Percentiles rank a stretch among this genome's conserved stretches.
Evolutionary conservation across 2,113 vertebrate species (phyloP).

Genomic region (Micronycteris hirsuta): DNA sequence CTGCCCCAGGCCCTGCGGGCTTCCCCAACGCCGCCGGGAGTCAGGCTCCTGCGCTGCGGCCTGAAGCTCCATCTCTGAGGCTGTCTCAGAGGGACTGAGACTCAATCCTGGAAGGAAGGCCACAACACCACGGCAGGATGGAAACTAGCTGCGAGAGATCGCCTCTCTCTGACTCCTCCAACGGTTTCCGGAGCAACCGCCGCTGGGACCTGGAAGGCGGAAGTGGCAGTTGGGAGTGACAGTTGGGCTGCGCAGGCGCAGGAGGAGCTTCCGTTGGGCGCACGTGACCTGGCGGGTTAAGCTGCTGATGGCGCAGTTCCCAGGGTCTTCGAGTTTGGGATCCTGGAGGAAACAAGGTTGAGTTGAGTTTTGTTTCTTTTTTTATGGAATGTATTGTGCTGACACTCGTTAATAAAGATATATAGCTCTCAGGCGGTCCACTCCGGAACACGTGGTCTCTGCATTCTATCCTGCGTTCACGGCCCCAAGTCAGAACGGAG

Average conservation of each 20-base stretch:
- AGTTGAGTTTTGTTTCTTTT: neutral
- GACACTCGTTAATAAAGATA: too few relatives aligned
- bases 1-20: neutral
- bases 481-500: too few relatives aligned
- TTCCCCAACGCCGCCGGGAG: neutral
- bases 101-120: neutral
- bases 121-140: neutral
- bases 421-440: too few relatives aligned
- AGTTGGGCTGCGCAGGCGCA: neutral
- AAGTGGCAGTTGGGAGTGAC: too few relatives aligned
- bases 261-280: neutral
- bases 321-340: neutral
- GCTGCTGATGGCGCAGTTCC: neutral
- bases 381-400: neutral
- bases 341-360: neutral
- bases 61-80: neutral
- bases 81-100: neutral
- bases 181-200: neutral
- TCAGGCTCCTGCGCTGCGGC: neutral
- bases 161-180: neutral
- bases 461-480: too few relatives aligned
- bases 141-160: neutral
- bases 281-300: neutral
- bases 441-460: too few relatives aligned
- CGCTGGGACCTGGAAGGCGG: neutral